A percentile compares a stretch with the other conserved stretches of the same genome.
Evolutionary conservation across 1,140 invertebrate genomes (phyloP).

Genomic region (Brachionus rubens): DNA sequence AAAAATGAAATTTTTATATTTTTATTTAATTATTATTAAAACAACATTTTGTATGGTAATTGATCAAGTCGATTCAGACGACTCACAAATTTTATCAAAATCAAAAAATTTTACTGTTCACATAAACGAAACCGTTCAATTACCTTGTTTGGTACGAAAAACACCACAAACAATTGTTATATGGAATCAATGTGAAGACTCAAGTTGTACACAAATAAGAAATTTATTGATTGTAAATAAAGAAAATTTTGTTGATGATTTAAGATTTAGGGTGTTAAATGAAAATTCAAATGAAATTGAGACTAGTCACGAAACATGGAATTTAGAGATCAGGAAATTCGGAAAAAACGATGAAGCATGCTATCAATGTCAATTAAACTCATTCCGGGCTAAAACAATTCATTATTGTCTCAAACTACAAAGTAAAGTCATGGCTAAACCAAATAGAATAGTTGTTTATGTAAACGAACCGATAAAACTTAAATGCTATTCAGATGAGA

Average conservation of each 20-base stretch:
- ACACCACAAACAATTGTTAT: conserved; percentile 28
- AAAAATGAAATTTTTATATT: not conserved
- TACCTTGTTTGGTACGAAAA: not conserved
- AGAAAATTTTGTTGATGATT: conserved; percentile 41
- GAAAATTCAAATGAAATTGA: not conserved
- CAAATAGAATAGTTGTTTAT: not conserved
- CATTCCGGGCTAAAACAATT: not conserved
- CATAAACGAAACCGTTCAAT: conserved; percentile 43
- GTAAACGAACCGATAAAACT: conserved; percentile 4
- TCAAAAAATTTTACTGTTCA: conserved; percentile 39
- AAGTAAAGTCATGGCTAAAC: conserved; percentile 27
- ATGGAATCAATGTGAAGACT: conserved; percentile 41
- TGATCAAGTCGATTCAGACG: not conserved
- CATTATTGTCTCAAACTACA: conserved; percentile 36
- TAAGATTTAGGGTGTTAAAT: conserved; percentile 15
- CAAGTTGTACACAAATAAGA: not conserved
- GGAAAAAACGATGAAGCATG: conserved; percentile 40
- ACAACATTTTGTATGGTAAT: conserved; percentile 5
- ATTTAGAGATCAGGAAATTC: conserved; percentile 40
- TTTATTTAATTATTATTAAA: no score
- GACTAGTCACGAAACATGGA: conserved; percentile 7
- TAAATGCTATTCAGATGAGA: conserved; percentile 33
- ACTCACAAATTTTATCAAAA: not conserved
- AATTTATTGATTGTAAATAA: conserved; percentile 34
- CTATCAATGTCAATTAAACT: conserved; percentile 42